Base-by-base conservation (phyloP, 2,797 vertebrate species). In the Syndactyla subalaris region DNA sequence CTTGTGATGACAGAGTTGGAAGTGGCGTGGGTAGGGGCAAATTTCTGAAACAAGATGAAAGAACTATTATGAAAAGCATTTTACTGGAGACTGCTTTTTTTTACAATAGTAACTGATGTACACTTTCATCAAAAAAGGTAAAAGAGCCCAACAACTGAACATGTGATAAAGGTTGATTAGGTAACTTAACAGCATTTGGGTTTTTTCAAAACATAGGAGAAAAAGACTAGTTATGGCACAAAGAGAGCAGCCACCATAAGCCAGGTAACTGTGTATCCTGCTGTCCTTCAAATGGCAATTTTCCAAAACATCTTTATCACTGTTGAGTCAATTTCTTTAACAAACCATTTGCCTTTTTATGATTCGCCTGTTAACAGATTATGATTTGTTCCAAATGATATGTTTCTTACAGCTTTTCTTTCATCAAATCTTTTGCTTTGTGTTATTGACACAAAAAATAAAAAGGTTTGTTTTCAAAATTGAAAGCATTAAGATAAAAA, bases 281-380 rank as follows among this genome's bases (percentile, higher is more conserved):
- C 54, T 78, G 67, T 85, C 27, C 41, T 85, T 89, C 62, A 78
- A 87, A 76, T 52, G 17, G 27, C 21, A 87, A 9, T 46, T 92
- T 82, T 63, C 14, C n/a, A 36, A 74, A 94, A 16, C 24, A 54
- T 39, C 10, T 1, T 1, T 57, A 51, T 34, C 17, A 48, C 26
- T 36, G 3, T n/a, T 79, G 23, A 34, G 73, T 59, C 6, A 11
- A 62, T 65, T 84, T 65, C 8, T 86, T 59, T 73, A 34, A 76
- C 5, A 88, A 84, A 70, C 2, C 0, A 63, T 45, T 70, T 46
- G 4, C 16, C 18, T 76, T 79, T 67, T 74, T 46, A 32, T 52
- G 36, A 79, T 48, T 79, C 10, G 1, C 15, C 2, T 67, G 7
- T 57, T 30, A 6, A 52, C 0, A 1, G 36, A 36, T 45, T 62